These are phyloP conservation scores for Rhodeus uyekii DNA, from an alignment of 2,797 vertebrate genomes.

Conservation along the genomic window DNA sequence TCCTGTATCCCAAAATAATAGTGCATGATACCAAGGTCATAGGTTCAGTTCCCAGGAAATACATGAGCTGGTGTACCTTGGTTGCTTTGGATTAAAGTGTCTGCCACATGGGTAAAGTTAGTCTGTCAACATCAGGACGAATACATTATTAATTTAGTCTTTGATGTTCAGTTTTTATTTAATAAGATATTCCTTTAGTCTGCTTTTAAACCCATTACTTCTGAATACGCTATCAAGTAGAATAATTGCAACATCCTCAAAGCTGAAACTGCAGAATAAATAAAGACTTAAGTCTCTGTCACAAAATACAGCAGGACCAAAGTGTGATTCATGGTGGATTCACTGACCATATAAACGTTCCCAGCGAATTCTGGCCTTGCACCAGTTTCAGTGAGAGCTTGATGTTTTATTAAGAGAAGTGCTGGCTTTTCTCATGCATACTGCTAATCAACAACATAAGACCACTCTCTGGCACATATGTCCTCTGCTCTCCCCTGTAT, in stretches of 20 bases:
- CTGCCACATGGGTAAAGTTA: neutral
- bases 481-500: conserved; percentile 71
- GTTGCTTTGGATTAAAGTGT: neutral
- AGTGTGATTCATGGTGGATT: conserved; percentile 3
- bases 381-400: conserved; percentile 6
- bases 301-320: conserved; percentile 1
- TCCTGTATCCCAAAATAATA: neutral
- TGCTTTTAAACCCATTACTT: neutral
- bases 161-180: neutral
- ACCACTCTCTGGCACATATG: conserved; percentile 60
- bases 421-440: neutral
- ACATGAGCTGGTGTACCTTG: neutral
- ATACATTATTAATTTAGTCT: neutral
- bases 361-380: neutral
- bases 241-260: neutral
- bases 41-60: neutral
- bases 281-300: neutral
- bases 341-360: conserved; percentile 22
- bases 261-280: conserved; percentile 1
- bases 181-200: neutral
- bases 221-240: neutral
- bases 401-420: conserved; percentile 41
- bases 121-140: neutral
- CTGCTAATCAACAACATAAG: conserved; percentile 25
- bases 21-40: neutral